Percentiles rank a stretch among this genome's conserved stretches.
These are phyloP conservation scores for Heliconius cydno DNA, from an alignment of 2,888 invertebrate species.

Conservation along the genomic window DNA sequence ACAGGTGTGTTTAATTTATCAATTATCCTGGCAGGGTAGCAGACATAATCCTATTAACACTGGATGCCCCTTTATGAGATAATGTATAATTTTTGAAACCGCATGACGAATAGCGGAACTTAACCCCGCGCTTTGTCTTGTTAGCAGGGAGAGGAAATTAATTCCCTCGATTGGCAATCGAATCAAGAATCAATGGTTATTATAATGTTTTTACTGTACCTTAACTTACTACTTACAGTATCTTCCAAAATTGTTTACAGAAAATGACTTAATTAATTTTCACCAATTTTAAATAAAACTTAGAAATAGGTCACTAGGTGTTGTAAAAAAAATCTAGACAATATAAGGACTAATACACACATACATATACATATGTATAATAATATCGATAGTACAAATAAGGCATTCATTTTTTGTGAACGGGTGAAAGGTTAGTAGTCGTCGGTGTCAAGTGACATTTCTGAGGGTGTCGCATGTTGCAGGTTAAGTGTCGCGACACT, in stretches of 20 bases:
- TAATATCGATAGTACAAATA: conserved; percentile 20
- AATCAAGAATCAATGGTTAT: background rate
- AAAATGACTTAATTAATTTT: too few species aligned
- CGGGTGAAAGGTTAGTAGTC: conserved; percentile 52
- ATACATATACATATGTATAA: background rate
- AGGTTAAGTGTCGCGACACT: conserved; percentile 29
- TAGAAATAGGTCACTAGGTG: background rate
- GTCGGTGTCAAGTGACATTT: conserved; percentile 58
- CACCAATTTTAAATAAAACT: background rate
- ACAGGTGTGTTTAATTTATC: background rate
- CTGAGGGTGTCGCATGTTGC: conserved; percentile 57
- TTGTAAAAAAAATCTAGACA: background rate
- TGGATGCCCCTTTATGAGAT: too few species aligned
- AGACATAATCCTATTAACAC: too few species aligned
- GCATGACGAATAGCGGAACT: background rate
- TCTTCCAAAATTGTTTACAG: too few species aligned
- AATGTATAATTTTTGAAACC: background rate
- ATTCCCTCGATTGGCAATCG: background rate
- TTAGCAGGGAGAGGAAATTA: background rate
- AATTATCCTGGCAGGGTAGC: background rate
- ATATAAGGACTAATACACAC: background rate
- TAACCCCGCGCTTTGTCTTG: background rate
- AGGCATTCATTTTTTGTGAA: conserved; percentile 33
- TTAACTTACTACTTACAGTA: too few species aligned
- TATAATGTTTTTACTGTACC: too few species aligned